Evolutionary conservation across 2,888 invertebrate genomes (phyloP).

Genomic region (Pandemis corylana): DNA sequence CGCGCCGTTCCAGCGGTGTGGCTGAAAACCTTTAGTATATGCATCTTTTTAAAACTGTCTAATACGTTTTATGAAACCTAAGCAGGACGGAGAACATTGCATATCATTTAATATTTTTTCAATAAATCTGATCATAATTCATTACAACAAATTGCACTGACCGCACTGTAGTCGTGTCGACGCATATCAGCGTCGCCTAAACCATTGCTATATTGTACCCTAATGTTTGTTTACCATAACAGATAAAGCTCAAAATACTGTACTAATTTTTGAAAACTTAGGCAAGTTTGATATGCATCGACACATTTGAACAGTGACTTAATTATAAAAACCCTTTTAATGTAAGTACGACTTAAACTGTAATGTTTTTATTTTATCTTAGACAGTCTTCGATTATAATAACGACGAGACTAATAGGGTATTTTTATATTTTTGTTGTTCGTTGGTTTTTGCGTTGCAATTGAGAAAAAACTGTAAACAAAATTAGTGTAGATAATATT

Average conservation of each 20-base stretch:
- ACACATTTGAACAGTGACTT: conserved; percentile 22
- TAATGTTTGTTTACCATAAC: too few relatives aligned
- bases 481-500: conserved; percentile 53
- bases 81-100: conserved; percentile 25
- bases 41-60: conserved; percentile 18
- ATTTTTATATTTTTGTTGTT: conserved; percentile 36
- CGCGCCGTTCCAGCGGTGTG: conserved; percentile 10
- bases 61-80: conserved; percentile 4
- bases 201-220: too few relatives aligned
- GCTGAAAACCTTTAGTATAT: conserved; percentile 9
- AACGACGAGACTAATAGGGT: conserved; percentile 21
- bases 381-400: conserved; percentile 16
- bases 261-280: too few relatives aligned
- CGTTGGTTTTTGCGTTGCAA: conserved; percentile 46
- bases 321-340: conserved; percentile 24
- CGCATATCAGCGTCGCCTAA: too few relatives aligned
- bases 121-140: neutral
- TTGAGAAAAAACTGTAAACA: conserved; percentile 46
- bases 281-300: too few relatives aligned
- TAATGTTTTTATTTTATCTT: conserved; percentile 21
- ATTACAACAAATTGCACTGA: conserved; percentile 6
- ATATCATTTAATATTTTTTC: conserved; percentile 26
- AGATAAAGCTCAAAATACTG: too few relatives aligned
- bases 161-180: neutral
- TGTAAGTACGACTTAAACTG: neutral